These are phyloP conservation scores for Zosterops hypoxanthus DNA, from an alignment of 2,113 vertebrate species.

Conservation along the genomic window DNA sequence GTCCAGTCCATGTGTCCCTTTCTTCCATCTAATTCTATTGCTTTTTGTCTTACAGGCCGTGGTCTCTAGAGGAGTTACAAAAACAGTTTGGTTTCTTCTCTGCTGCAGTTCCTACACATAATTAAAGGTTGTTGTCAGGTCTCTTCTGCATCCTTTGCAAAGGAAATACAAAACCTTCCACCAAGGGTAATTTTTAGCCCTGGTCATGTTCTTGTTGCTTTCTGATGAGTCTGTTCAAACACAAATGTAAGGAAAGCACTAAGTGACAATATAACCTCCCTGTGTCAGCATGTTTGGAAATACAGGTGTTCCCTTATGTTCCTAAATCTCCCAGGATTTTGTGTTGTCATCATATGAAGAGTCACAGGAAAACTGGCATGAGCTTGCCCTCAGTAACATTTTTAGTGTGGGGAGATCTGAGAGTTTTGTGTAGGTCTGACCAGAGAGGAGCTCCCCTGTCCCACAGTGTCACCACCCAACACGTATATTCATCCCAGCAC, in stretches of 20 bases:
- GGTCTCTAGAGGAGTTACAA: background rate
- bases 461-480: background rate
- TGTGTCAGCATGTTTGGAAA: background rate
- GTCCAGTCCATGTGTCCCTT: background rate
- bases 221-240: background rate
- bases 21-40: background rate
- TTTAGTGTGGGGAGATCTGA: background rate
- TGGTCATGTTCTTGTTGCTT: background rate
- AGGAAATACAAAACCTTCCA: background rate
- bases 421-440: background rate
- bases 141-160: background rate
- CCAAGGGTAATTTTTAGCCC: background rate
- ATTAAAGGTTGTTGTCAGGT: background rate
- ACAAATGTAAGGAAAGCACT: background rate
- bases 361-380: background rate
- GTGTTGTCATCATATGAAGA: background rate
- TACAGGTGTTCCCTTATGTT: background rate
- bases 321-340: background rate
- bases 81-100: background rate
- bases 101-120: background rate
- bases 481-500: background rate
- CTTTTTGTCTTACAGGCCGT: background rate
- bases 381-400: background rate
- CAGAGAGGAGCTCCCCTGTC: background rate
- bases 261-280: background rate